Evolutionary conservation across 2,113 vertebrate genomes (phyloP).

Genomic region (Megaceryle torquata): DNA sequence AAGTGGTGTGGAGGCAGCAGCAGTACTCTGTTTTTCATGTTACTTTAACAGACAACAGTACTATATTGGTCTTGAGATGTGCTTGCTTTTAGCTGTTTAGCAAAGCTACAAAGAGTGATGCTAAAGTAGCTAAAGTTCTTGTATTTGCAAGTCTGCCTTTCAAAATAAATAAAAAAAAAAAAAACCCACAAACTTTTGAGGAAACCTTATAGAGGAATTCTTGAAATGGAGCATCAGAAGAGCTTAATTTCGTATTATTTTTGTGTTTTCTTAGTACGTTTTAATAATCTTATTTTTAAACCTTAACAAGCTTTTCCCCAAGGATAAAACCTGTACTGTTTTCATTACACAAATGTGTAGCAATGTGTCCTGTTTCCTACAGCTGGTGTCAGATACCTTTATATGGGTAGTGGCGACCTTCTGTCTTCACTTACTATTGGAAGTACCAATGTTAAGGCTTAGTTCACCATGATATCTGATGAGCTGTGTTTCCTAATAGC

Average conservation of each 20-base stretch:
- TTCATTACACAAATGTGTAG: neutral
- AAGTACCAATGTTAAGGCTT: neutral
- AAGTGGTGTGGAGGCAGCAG: neutral
- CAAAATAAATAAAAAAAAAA: neutral
- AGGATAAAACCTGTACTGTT: neutral
- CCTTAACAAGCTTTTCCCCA: neutral
- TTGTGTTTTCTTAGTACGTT: neutral
- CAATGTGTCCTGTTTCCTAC: neutral
- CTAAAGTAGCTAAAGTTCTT: neutral
- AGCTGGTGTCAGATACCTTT: neutral
- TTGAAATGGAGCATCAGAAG: neutral
- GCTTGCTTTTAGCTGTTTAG: neutral
- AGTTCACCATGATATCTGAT: neutral
- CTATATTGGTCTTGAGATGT: neutral
- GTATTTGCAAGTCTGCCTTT: neutral
- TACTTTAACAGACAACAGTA: slow-evolving; percentile 22
- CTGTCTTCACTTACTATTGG: neutral
- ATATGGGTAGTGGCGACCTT: neutral
- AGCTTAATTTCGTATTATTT: neutral
- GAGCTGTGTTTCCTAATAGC: neutral
- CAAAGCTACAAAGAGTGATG: neutral
- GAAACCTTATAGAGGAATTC: neutral
- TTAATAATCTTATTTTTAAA: neutral
- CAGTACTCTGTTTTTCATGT: slow-evolving; percentile 21
- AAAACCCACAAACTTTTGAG: neutral